A percentile compares a stretch with the other conserved stretches of the same genome.
phyloP scores from a whole-genome alignment of 2,888 invertebrate genomes.

The Ceramica pisi region DNA sequence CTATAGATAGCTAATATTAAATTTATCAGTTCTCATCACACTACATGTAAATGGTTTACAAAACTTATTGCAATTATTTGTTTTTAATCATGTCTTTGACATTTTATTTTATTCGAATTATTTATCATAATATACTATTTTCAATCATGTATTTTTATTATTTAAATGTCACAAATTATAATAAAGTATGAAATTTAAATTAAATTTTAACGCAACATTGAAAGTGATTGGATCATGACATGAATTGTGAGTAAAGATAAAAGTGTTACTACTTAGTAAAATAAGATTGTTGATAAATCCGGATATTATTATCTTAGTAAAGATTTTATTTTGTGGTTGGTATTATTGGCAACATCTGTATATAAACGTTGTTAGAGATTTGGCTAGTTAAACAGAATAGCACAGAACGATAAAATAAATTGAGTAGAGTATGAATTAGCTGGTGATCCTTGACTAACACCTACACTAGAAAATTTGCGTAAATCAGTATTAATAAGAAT shows the following conservation, averaged over 20 bases:
- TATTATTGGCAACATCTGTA: conserved; percentile 69
- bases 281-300: conserved; percentile 71
- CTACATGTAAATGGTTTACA: conserved; percentile 56
- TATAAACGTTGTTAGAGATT: conserved; percentile 67
- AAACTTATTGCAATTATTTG: conserved; percentile 52
- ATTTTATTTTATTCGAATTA: conserved; percentile 69
- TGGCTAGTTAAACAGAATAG: conserved; percentile 58
- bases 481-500: conserved; percentile 77
- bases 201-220: conserved; percentile 67
- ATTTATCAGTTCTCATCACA: conserved; percentile 63
- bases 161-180: conserved; percentile 78
- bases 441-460: conserved; percentile 36
- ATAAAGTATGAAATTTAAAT: conserved; percentile 66
- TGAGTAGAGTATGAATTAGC: conserved; percentile 40
- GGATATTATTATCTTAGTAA: conserved; percentile 72
- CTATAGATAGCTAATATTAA: conserved; percentile 52
- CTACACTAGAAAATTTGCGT: conserved; percentile 44
- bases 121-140: conserved; percentile 68
- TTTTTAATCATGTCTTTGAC: conserved; percentile 67
- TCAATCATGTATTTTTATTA: conserved; percentile 77
- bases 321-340: conserved; percentile 82
- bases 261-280: conserved; percentile 69
- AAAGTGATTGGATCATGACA: conserved; percentile 79
- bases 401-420: conserved; percentile 52
- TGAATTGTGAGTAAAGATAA: conserved; percentile 75